phyloP scores from a whole-genome alignment of 2,888 invertebrate genomes.

The Lymantria monacha region DNA sequence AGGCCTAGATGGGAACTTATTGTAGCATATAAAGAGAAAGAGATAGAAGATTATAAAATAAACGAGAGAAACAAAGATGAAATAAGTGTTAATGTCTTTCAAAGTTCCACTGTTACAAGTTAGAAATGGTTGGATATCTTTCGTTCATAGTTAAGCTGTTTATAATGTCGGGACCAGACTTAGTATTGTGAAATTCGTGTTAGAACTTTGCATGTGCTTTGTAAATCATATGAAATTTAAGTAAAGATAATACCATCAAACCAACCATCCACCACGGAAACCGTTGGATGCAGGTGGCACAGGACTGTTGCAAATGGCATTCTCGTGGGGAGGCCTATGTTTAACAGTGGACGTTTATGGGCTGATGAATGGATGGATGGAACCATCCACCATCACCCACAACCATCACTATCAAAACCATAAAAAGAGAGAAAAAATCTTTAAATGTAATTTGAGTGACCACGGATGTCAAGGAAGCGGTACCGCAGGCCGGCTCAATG shows the following conservation, averaged over 20 bases:
- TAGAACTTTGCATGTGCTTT: slow-evolving; percentile 1
- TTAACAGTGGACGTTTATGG: too few species aligned
- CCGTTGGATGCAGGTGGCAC: too few species aligned
- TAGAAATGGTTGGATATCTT: slow-evolving; percentile 33
- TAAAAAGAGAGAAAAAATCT: too few species aligned
- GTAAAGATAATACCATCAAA: neutral
- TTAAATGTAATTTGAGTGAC: too few species aligned
- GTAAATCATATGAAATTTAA: slow-evolving; percentile 4
- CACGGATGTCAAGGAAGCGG: too few species aligned
- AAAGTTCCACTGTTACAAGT: slow-evolving; percentile 33
- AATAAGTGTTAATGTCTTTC: slow-evolving; percentile 18
- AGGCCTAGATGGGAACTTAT: slow-evolving; percentile 33
- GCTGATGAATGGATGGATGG: too few species aligned
- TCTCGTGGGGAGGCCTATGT: too few species aligned
- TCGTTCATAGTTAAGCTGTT: slow-evolving; percentile 45
- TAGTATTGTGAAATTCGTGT: slow-evolving; percentile 30
- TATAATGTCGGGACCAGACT: slow-evolving; percentile 34
- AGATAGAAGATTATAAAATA: slow-evolving; percentile 16
- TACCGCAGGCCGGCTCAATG: too few species aligned
- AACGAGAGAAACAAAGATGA: slow-evolving; percentile 14
- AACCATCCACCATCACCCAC: too few species aligned
- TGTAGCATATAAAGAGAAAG: slow-evolving; percentile 14
- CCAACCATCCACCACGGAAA: too few species aligned
- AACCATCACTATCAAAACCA: too few species aligned
- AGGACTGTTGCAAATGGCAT: too few species aligned